These are phyloP conservation scores for Theretra japonica DNA, from an alignment of 2,888 invertebrate species.

Conservation along the genomic window DNA sequence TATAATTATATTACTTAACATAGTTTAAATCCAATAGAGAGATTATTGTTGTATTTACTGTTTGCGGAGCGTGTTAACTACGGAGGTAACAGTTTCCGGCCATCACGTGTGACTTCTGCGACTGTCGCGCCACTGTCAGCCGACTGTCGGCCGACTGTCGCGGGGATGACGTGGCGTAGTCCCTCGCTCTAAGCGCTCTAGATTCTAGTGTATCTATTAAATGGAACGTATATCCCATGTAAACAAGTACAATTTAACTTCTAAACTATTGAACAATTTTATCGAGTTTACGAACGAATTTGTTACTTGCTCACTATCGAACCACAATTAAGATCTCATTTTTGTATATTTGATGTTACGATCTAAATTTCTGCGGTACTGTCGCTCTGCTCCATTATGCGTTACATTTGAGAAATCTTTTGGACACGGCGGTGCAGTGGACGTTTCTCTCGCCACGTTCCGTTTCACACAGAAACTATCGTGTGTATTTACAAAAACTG, in stretches of 20 bases:
- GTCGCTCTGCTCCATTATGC: slow-evolving; percentile 32
- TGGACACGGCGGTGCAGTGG: slow-evolving; percentile 38
- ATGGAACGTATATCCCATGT: slow-evolving; percentile 60
- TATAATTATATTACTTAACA: slow-evolving; percentile 69
- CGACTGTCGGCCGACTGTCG: not conserved
- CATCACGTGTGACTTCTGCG: slow-evolving; percentile 64
- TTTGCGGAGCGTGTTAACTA: slow-evolving; percentile 54
- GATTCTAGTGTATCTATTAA: slow-evolving; percentile 49
- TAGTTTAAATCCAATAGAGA: slow-evolving; percentile 79
- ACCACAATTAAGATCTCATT: slow-evolving; percentile 82
- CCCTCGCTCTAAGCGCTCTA: not conserved
- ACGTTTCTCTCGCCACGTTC: slow-evolving; percentile 41
- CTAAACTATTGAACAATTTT: slow-evolving; percentile 62
- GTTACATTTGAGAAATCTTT: slow-evolving; percentile 39
- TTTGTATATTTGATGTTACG: slow-evolving; percentile 35
- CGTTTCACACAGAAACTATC: slow-evolving; percentile 43
- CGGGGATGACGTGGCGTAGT: not conserved
- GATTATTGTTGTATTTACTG: slow-evolving; percentile 75
- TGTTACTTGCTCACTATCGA: slow-evolving; percentile 77
- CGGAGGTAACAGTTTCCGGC: slow-evolving; percentile 72
- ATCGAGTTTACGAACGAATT: slow-evolving; percentile 74
- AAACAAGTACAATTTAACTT: slow-evolving; percentile 74
- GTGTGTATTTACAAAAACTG: slow-evolving; percentile 29
- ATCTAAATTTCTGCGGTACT: slow-evolving; percentile 25
- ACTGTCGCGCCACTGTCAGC: not conserved